Conservation (phyloP, 2,797 vertebrate genomes). For the Lithobates sylvaticus region DNA sequence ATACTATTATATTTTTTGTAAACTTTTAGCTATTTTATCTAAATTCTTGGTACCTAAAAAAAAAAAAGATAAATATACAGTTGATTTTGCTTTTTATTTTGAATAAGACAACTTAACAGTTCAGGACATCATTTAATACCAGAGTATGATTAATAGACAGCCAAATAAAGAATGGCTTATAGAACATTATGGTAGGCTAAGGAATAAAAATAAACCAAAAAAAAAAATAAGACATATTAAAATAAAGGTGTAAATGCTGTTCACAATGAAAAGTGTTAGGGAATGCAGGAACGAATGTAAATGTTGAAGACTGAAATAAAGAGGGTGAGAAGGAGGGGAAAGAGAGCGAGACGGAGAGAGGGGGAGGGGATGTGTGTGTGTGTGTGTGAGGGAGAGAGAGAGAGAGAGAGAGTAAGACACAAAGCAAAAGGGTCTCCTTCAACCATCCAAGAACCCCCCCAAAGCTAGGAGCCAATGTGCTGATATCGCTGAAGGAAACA, state of each 20-base stretch:
- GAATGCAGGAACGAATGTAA: slow-evolving; percentile 22
- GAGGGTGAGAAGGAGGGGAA: slow-evolving; percentile 52
- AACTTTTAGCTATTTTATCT: not conserved
- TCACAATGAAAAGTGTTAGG: not conserved
- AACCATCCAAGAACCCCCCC: slow-evolving; percentile 52
- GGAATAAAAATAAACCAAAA: not conserved
- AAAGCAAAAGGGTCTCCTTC: slow-evolving; percentile 60
- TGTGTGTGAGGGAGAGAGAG: not conserved
- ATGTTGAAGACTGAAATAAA: slow-evolving; percentile 33
- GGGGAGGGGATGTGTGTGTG: slow-evolving; percentile 49
- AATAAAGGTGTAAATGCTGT: not conserved
- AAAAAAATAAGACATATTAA: not conserved
- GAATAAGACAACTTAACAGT: not conserved
- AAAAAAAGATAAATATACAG: too few species aligned
- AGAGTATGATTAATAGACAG: not conserved
- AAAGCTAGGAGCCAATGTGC: slow-evolving; percentile 56
- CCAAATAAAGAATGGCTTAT: not conserved
- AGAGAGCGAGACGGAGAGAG: slow-evolving; percentile 38
- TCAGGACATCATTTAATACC: not conserved
- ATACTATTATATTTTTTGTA: too few species aligned
- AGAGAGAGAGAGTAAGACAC: slow-evolving; percentile 45
- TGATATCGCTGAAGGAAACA: slow-evolving; percentile 48
- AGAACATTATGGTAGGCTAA: not conserved
- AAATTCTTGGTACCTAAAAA: too few species aligned
- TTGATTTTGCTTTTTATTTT: not conserved